Evolutionary conservation across 1,140 invertebrate species (phyloP), one percentile per base, ranked within the genome.

Genomic region (Trissolcus basalis): DNA sequence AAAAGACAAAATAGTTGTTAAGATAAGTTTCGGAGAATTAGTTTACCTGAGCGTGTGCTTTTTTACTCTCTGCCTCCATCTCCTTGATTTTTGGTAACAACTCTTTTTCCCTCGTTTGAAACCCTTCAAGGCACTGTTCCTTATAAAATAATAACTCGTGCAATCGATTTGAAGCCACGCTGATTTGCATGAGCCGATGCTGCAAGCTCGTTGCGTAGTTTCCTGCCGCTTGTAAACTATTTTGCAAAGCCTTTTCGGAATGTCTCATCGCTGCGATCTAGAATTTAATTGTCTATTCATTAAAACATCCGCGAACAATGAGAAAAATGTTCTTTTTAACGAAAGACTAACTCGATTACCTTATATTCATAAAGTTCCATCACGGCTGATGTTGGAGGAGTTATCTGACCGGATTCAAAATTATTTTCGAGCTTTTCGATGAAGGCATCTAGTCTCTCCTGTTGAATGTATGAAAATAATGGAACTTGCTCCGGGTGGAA

Each of bases 281-380:
- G 61, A 77, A 75, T 76, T 63, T 59, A 14, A 44, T n/a, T n/a
- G n/a, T n/a, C n/a, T n/a, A n/a, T n/a, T n/a, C n/a, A n/a, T n/a
- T n/a, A 32, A 7, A 16, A 65, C 50, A n/a, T 44, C 12, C 13
- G 59, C n/a, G 39, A 61, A 58, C 12, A 36, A 39, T 39, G 41
- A 36, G 13, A 68, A 16, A 48, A 48, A 44, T 14, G 13, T 48
- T 9, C n/a, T 39, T 39, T 39, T n/a, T n/a, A n/a, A 39, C 36
- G 9, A 39, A 39, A 39, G 36, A 6, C 19, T 27, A 3, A 39
- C 1, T 9, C n/a, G n/a, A 39, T 9, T 81, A 85, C 85, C 77
- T 93, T 93, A 78, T 92, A 93, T 39, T 93, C 91, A 67, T 93
- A 94, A 48, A 94, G 79, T 82, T 94, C 93, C 90, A 94, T 93